These are phyloP conservation scores for Catalaphyllia jardinei DNA, from an alignment of 64 coral and sea anemone genomes.

Conservation along the genomic window DNA sequence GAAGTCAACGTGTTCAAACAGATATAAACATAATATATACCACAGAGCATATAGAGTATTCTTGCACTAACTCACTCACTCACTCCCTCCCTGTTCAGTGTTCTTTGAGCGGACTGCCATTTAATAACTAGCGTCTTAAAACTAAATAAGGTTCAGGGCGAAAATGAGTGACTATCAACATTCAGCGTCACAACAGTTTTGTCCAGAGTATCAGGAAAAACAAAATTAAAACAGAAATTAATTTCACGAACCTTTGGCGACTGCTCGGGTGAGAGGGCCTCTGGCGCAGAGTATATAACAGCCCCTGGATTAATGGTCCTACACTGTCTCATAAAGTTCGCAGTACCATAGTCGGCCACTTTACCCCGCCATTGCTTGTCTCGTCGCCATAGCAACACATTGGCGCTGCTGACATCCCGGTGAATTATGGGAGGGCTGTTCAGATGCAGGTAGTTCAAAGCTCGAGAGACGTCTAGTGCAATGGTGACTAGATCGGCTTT, in stretches of 20 bases:
- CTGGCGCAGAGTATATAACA: constrained; percentile 86
- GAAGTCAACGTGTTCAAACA: too few relatives aligned
- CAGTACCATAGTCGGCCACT: constrained; percentile 92
- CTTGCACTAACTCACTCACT: too few relatives aligned
- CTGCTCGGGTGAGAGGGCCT: constrained; percentile 73
- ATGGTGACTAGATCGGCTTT: constrained; percentile 61
- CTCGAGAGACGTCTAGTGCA: constrained; percentile 72
- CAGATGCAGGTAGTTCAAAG: constrained; percentile 85
- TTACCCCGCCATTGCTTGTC: constrained; percentile 82
- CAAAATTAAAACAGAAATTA: background rate
- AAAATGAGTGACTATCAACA: too few relatives aligned
- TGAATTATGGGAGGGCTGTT: constrained; percentile 93
- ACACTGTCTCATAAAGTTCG: constrained; percentile 91
- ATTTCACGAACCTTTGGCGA: constrained; percentile 77
- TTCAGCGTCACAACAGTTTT: too few relatives aligned
- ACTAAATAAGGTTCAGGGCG: too few relatives aligned
- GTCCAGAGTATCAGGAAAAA: background rate
- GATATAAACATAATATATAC: too few relatives aligned
- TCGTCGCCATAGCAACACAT: constrained; percentile 91
- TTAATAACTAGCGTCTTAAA: too few relatives aligned
- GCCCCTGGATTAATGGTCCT: constrained; percentile 75
- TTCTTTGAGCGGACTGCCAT: too few relatives aligned
- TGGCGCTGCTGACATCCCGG: constrained; percentile 93
- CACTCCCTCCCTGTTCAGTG: too few relatives aligned
- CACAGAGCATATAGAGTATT: too few relatives aligned